Conservation (phyloP, 2,888 invertebrate species). For the Microplitis deprimator region DNA sequence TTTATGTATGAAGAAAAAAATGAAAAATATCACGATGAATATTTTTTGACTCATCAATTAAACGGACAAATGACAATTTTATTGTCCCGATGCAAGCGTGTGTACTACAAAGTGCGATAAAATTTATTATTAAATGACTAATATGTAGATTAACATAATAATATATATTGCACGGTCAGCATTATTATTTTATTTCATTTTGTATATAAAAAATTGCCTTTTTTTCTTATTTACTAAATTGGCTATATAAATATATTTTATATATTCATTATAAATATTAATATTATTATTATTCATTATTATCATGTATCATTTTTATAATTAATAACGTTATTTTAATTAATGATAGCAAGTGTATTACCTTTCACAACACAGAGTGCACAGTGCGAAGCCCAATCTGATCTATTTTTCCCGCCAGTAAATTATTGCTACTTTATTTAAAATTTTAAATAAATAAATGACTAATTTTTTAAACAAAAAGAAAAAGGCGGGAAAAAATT, state of each 20-base stretch:
- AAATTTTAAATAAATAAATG: slow-evolving; percentile 29
- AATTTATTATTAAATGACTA: background rate
- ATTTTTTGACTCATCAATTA: background rate
- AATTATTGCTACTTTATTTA: background rate
- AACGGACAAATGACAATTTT: slow-evolving; percentile 20
- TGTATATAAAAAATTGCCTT: slow-evolving; percentile 69
- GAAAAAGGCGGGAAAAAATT: slow-evolving; percentile 6
- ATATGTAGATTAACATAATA: slow-evolving; percentile 31
- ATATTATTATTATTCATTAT: slow-evolving; percentile 59
- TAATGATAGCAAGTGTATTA: slow-evolving; percentile 54
- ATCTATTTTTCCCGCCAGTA: slow-evolving; percentile 15
- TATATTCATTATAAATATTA: slow-evolving; percentile 57
- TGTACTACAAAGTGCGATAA: slow-evolving; percentile 7
- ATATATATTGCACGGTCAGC: slow-evolving; percentile 54
- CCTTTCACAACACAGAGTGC: slow-evolving; percentile 72
- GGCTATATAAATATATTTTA: slow-evolving; percentile 69
- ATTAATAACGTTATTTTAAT: slow-evolving; percentile 42
- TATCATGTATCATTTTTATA: slow-evolving; percentile 41
- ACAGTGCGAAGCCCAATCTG: slow-evolving; percentile 67
- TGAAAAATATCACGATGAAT: background rate
- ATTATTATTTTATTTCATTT: slow-evolving; percentile 49
- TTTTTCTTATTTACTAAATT: slow-evolving; percentile 68
- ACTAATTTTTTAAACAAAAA: slow-evolving; percentile 32
- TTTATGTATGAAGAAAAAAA: background rate
- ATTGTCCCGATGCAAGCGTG: slow-evolving; percentile 37